These are phyloP conservation scores for Manis pentadactyla DNA, from an alignment of 2,797 vertebrate species.

Conservation along the genomic window DNA sequence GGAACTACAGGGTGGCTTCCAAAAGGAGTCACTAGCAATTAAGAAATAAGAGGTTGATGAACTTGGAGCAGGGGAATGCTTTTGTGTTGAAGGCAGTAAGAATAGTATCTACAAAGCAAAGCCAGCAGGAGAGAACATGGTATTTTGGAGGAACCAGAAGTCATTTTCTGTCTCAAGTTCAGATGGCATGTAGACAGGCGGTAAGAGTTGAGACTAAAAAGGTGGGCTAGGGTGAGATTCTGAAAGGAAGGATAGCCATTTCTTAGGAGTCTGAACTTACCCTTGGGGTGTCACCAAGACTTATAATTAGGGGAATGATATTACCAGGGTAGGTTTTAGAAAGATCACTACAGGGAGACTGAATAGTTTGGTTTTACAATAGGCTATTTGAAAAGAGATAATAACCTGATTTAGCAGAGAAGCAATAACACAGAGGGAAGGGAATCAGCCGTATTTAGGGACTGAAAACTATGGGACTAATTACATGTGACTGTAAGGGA, in stretches of 20 bases:
- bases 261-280: not conserved
- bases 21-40: not conserved
- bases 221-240: not conserved
- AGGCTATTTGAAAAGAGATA: not conserved
- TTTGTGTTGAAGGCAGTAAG: not conserved
- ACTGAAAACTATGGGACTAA: not conserved
- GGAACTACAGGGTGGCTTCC: not conserved
- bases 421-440: not conserved
- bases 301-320: not conserved
- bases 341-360: not conserved
- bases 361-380: not conserved
- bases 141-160: not conserved
- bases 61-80: not conserved
- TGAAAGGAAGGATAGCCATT: not conserved
- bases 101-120: not conserved
- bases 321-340: not conserved
- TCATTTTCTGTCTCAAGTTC: not conserved
- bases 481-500: not conserved
- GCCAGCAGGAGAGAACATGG: not conserved
- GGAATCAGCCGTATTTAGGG: not conserved
- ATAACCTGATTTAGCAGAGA: not conserved
- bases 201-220: not conserved
- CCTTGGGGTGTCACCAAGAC: not conserved
- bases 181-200: not conserved
- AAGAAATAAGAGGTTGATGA: not conserved